Conservation (phyloP, 2,113 vertebrate species). For the Chloropsis hardwickii region DNA sequence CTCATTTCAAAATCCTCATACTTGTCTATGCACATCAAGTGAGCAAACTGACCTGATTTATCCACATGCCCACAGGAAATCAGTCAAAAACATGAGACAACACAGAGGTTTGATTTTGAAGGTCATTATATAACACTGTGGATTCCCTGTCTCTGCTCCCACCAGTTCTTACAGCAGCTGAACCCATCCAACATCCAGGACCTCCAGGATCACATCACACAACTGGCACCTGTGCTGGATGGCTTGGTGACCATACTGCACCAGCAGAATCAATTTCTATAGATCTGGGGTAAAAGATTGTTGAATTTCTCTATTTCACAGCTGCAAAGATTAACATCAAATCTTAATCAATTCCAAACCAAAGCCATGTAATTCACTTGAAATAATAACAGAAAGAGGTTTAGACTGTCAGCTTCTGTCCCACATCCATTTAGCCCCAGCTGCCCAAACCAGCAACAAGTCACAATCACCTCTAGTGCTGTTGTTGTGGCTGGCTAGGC, state of each 20-base stretch:
- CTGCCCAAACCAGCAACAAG: neutral
- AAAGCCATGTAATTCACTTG: neutral
- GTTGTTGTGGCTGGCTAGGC: neutral
- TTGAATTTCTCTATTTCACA: neutral
- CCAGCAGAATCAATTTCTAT: neutral
- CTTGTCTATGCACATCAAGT: neutral
- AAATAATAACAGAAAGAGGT: neutral
- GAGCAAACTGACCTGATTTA: neutral
- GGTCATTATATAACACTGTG: neutral
- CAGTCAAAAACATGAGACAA: neutral
- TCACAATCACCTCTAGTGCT: neutral
- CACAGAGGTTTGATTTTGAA: neutral
- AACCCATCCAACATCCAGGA: neutral
- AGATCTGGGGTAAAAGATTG: neutral
- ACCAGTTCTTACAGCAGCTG: neutral
- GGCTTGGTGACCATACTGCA: neutral
- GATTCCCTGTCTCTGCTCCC: neutral
- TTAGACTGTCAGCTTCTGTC: neutral
- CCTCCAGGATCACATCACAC: neutral
- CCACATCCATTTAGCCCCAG: neutral
- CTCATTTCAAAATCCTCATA: neutral
- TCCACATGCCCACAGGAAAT: neutral
- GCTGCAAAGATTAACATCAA: neutral
- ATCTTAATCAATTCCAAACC: neutral
- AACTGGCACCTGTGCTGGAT: neutral